Evolutionary conservation across 2,888 invertebrate species (phyloP).

Genomic region (Leptinotarsa peninsularis): DNA sequence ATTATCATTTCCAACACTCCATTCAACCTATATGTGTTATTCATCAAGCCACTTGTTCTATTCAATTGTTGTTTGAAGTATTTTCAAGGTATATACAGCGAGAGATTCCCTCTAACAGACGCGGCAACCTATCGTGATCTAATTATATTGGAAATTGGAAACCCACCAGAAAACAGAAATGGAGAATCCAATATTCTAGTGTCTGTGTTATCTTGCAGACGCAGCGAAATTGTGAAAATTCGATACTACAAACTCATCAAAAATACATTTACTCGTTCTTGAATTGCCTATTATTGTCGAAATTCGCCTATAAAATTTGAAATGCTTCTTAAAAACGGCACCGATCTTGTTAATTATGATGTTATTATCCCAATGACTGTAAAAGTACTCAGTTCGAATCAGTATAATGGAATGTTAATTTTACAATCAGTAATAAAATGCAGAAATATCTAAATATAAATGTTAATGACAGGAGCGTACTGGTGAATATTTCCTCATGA

Average conservation of each 20-base stretch:
- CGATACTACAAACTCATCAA: slow-evolving; percentile 8
- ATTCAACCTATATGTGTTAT: neutral
- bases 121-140: slow-evolving; percentile 1
- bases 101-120: neutral
- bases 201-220: slow-evolving; percentile 5
- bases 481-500: neutral
- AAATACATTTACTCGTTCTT: slow-evolving; percentile 16
- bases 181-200: slow-evolving; percentile 10
- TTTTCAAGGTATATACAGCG: neutral
- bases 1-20: neutral
- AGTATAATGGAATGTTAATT: slow-evolving; percentile 13
- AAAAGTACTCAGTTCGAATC: slow-evolving; percentile 3
- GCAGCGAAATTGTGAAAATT: slow-evolving; percentile 12
- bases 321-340: slow-evolving; percentile 8
- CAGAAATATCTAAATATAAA: neutral
- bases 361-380: neutral
- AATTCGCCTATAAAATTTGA: slow-evolving; percentile 9
- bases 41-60: neutral
- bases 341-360: slow-evolving; percentile 11
- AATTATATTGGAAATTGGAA: slow-evolving; percentile 13
- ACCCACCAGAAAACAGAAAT: neutral
- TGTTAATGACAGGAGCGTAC: neutral
- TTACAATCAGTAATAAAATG: neutral
- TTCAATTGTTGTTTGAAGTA: neutral
- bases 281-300: slow-evolving; percentile 14